Conservation (phyloP, 2,888 invertebrate species). For the Drosophila longiperda region DNA sequence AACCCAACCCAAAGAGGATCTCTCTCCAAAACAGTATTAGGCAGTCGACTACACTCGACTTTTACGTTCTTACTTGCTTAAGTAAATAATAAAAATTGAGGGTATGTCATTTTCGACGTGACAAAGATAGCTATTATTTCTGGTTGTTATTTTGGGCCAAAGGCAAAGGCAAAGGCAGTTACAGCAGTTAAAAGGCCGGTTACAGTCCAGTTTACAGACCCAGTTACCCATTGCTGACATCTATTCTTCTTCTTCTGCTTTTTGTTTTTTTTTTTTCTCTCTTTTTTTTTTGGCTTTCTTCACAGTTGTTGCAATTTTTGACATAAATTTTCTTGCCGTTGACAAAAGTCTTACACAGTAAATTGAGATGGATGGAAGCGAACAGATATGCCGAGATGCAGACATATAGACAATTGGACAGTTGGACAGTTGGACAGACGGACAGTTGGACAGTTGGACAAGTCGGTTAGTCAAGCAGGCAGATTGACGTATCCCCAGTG, state of each 20-base stretch:
- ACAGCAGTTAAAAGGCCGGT: conserved; percentile 45
- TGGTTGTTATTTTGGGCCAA: conserved; percentile 30
- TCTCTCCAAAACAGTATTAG: neutral
- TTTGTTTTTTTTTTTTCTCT: conserved; percentile 1
- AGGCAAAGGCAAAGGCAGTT: conserved; percentile 38
- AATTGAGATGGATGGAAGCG: conserved; percentile 73
- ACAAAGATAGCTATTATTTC: neutral
- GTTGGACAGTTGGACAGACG: neutral
- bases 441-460: conserved; percentile 10
- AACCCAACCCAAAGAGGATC: neutral
- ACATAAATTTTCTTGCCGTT: conserved; percentile 73
- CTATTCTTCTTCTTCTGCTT: conserved; percentile 21
- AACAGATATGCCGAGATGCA: conserved; percentile 14
- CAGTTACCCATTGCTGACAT: conserved; percentile 41
- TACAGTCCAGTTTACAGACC: conserved; percentile 36
- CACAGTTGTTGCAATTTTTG: conserved; percentile 50
- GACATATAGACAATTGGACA: conserved; percentile 1
- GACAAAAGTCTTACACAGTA: conserved; percentile 75
- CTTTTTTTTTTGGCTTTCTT: conserved; percentile 8
- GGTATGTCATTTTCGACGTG: conserved; percentile 2
- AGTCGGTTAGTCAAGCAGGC: conserved; percentile 3
- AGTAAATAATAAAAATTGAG: conserved; percentile 7
- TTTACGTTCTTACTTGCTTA: no score
- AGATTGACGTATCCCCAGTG: conserved; percentile 22
- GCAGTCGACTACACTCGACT: neutral